Evolutionary conservation across 1,140 invertebrate species (phyloP).

Genomic region (Cyclina sinensis): DNA sequence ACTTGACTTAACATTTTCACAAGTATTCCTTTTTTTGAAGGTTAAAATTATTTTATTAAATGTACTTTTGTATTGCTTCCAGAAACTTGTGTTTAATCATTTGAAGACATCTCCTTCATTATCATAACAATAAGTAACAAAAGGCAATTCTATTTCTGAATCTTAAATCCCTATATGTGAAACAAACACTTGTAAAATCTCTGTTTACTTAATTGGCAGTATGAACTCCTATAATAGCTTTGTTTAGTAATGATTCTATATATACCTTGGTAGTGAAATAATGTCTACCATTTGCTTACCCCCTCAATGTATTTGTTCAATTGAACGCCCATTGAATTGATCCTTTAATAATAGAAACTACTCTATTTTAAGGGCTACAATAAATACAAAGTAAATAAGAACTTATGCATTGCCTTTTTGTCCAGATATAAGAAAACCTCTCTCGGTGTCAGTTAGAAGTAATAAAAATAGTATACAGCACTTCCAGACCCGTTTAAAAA

Average conservation of each 20-base stretch:
- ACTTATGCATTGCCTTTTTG: too few relatives aligned
- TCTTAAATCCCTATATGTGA: not conserved
- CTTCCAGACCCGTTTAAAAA: too few relatives aligned
- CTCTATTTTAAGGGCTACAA: not conserved
- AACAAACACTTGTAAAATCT: not conserved
- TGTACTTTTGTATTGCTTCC: too few relatives aligned
- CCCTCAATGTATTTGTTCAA: not conserved
- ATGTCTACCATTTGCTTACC: not conserved
- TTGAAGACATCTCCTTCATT: not conserved
- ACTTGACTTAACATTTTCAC: too few relatives aligned
- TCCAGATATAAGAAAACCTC: too few relatives aligned
- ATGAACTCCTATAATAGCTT: not conserved
- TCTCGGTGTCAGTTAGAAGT: too few relatives aligned
- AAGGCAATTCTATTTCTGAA: not conserved
- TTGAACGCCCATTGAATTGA: not conserved
- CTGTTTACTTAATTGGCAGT: not conserved
- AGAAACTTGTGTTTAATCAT: too few relatives aligned
- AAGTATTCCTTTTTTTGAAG: too few relatives aligned
- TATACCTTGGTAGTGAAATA: not conserved
- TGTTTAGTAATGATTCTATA: not conserved
- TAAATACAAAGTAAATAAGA: not conserved
- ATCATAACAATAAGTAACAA: not conserved
- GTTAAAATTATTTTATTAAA: too few relatives aligned
- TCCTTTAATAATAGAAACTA: not conserved
- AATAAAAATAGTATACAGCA: too few relatives aligned